Evolutionary conservation across 2,888 invertebrate species (phyloP), one percentile per base, ranked within the genome.

Genomic region (Cenopis cana): DNA sequence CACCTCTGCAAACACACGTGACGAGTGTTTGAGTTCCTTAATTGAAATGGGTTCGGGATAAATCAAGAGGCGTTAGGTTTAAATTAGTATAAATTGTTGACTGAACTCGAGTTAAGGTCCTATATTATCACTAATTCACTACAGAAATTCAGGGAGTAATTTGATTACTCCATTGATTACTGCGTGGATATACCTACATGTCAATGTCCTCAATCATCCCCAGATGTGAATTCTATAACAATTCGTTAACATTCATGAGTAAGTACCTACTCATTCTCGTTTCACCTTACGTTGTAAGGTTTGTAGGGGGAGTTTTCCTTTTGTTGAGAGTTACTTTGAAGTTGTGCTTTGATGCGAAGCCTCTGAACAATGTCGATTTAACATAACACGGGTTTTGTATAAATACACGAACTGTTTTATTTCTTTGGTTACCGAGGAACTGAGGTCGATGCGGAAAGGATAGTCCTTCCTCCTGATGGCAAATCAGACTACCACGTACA

Each of bases 331-430:
- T 59, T 54, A 38, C 70, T 66, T 70, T 65, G 59, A 65, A 70
- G 70, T 65, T 24, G 14, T 54, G 59, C 70, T 70, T 70, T 70
- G 65, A 70, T 70, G 65, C 54, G 54, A 64, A 65, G 65, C 59
- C 59, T 41, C 59, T 54, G 70, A 70, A 49, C 59, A 70, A 46
- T 57, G 65, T 60, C 38, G 46, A 52, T 61, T 60, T 65, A 66
- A 65, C 54, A 38, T 64, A 38, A 52, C 36, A 20, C n/a, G n/a
- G 20, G 36, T 24, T 49, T 17, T 61, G 49, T 36, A n/a, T 29
- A 38, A 18, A 64, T 38, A 20, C 12, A n/a, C 11, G 14, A 17
- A 20, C 5, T 36, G 36, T 33, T 36, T 14, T 29, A 50, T 46
- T n/a, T 46, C n/a, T 46, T n/a, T 46, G n/a, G 46, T 46, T 46